Evolutionary conservation across 2,113 vertebrate genomes (phyloP).

Genomic region (Python bivittatus): DNA sequence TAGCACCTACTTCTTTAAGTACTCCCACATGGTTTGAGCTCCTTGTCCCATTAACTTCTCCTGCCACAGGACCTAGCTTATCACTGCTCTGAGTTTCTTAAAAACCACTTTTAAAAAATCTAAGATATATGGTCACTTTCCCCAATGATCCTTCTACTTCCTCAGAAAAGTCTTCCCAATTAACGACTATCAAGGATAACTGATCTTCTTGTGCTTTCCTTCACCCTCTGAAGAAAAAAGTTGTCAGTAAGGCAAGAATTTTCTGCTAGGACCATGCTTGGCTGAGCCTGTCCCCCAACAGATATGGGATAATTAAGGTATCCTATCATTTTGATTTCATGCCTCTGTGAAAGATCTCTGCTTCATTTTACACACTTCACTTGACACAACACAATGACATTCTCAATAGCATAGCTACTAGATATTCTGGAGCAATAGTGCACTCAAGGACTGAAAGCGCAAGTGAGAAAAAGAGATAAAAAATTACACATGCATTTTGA

Average conservation of each 20-base stretch:
- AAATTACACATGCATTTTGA: neutral
- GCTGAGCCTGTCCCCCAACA: neutral
- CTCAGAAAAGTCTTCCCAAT: neutral
- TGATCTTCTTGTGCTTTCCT: neutral
- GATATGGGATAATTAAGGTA: neutral
- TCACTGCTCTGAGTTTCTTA: neutral
- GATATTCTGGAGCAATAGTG: neutral
- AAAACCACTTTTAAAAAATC: neutral
- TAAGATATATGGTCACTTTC: neutral
- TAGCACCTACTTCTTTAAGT: neutral
- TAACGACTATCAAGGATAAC: neutral
- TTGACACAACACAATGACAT: neutral
- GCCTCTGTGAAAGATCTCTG: neutral
- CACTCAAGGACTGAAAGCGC: neutral
- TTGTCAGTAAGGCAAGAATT: no score
- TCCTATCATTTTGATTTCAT: neutral
- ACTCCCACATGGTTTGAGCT: neutral
- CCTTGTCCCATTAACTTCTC: neutral
- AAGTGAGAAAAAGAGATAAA: neutral
- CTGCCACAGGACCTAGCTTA: neutral
- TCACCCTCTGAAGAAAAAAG: neutral
- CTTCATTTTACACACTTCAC: neutral
- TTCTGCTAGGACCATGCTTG: neutral
- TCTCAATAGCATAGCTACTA: neutral
- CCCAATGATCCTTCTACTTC: neutral